A percentile compares a stretch with the other conserved stretches of the same genome.
These are phyloP conservation scores for Pseudomyrmex cubaensis DNA, from an alignment of 1,140 invertebrate species.

Conservation along the genomic window DNA sequence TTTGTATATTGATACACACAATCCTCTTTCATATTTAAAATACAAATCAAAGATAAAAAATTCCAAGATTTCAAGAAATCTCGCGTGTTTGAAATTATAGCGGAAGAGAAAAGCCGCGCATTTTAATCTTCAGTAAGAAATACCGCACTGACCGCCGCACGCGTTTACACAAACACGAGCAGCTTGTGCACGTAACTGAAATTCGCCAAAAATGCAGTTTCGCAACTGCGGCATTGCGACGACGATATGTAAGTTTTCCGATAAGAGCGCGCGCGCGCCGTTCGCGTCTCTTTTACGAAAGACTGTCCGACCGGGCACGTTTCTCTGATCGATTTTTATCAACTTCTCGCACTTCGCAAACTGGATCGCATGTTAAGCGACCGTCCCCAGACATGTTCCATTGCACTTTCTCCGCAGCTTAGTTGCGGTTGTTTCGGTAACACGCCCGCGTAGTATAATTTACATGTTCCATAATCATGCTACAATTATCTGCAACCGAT, in stretches of 20 bases:
- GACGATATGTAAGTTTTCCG: slow-evolving; percentile 48
- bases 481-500: slow-evolving; percentile 3
- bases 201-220: slow-evolving; percentile 41
- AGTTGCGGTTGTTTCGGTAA: slow-evolving; percentile 14
- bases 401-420: slow-evolving; percentile 42
- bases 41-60: neutral
- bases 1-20: neutral
- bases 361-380: slow-evolving; percentile 51
- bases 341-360: slow-evolving; percentile 39
- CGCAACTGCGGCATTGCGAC: slow-evolving; percentile 19
- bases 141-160: neutral
- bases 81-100: neutral
- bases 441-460: slow-evolving; percentile 6
- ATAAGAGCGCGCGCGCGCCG: slow-evolving; percentile 25
- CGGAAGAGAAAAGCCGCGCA: neutral
- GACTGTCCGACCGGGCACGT: slow-evolving; percentile 36
- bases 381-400: slow-evolving; percentile 27
- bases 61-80: neutral
- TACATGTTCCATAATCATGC: slow-evolving; percentile 31
- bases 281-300: slow-evolving; percentile 43
- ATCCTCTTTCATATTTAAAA: neutral
- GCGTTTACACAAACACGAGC: neutral
- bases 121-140: slow-evolving; percentile 7
- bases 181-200: slow-evolving; percentile 27
- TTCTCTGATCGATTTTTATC: slow-evolving; percentile 54